A percentile compares a stretch with the other conserved stretches of the same genome.
These are phyloP conservation scores for Drosophila oshimai DNA, from an alignment of 1,140 invertebrate genomes.

Conservation along the genomic window DNA sequence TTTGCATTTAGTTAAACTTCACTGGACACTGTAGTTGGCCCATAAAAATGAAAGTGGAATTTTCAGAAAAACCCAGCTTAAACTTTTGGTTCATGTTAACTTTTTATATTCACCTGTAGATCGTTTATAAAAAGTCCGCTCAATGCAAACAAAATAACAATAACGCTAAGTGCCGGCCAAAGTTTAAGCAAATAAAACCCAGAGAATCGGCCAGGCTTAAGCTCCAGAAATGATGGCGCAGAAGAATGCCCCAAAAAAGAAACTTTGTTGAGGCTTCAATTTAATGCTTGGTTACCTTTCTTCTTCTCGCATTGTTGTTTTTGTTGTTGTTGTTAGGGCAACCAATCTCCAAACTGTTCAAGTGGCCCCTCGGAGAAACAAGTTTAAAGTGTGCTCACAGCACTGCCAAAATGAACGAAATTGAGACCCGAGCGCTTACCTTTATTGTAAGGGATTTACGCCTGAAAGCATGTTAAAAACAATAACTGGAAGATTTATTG, in stretches of 20 bases:
- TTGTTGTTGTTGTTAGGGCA: slow-evolving; percentile 17
- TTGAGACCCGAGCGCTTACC: slow-evolving; percentile 19
- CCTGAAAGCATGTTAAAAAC: slow-evolving; percentile 55
- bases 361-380: slow-evolving; percentile 46
- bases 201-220: slow-evolving; percentile 18
- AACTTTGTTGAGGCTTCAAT: slow-evolving; percentile 49
- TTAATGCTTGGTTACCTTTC: slow-evolving; percentile 77
- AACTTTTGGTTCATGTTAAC: slow-evolving; percentile 22
- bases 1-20: slow-evolving; percentile 22
- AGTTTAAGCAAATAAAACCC: slow-evolving; percentile 44
- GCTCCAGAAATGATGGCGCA: slow-evolving; percentile 5
- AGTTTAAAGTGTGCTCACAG: slow-evolving; percentile 58
- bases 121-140: slow-evolving; percentile 10
- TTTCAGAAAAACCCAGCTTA: background rate
- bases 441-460: slow-evolving; percentile 66
- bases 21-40: background rate
- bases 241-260: slow-evolving; percentile 17
- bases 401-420: slow-evolving; percentile 28
- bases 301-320: slow-evolving; percentile 15
- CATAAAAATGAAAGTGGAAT: background rate
- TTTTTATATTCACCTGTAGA: slow-evolving; percentile 16
- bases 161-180: slow-evolving; percentile 51
- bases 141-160: slow-evolving; percentile 54
- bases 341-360: slow-evolving; percentile 57
- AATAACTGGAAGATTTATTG: slow-evolving; percentile 73